Evolutionary conservation across 2,888 invertebrate genomes (phyloP), one percentile per base, ranked within the genome.

Genomic region (Protodeltote pygarga): DNA sequence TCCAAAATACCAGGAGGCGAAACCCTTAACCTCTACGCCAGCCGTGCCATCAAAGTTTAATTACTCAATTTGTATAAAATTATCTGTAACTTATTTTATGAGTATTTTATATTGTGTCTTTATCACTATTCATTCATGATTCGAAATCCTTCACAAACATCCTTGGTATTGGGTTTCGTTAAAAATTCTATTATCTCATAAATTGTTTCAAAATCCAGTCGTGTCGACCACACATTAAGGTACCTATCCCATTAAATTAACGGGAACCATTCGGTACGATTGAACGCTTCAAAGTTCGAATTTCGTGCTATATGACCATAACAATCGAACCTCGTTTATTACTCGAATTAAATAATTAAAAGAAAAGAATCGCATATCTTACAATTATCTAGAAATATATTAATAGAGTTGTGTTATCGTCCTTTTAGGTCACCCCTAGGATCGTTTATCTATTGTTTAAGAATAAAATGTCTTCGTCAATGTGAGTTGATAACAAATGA

Each of bases 141-240:
- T 37, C 39, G 20, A 46, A 31, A 46, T 35, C 39, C 31, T 39
- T 42, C 59, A 53, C 44, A 65, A 49, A 64, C 32, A 48, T 58
- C 46, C 49, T 53, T 52, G 51, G 21, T 27, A 20, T 46, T 40
- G 35, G 20, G 34, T 47, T 60, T 51, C 48, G 41, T 61, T 51
- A 29, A 50, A 23, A 38, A 54, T 47, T 63, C 59, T 55, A 65
- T 65, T 63, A 63, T 62, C 54, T 63, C 61, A 71, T 63, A 59
- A 65, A 70, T 34, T 65, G 53, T 63, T 61, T 33, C 27, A 51
- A 68, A 68, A 74, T 53, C 50, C 66, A 78, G 78, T 87, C 87
- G 85, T 87, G 85, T 82, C 81, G 84, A 78, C 83, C 82, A 83
- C 83, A 86, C 87, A 88, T 87, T 82, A 81, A 77, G 75, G 61